Conservation (phyloP, 1,140 invertebrate genomes). For the Drosophila navojoa region DNA sequence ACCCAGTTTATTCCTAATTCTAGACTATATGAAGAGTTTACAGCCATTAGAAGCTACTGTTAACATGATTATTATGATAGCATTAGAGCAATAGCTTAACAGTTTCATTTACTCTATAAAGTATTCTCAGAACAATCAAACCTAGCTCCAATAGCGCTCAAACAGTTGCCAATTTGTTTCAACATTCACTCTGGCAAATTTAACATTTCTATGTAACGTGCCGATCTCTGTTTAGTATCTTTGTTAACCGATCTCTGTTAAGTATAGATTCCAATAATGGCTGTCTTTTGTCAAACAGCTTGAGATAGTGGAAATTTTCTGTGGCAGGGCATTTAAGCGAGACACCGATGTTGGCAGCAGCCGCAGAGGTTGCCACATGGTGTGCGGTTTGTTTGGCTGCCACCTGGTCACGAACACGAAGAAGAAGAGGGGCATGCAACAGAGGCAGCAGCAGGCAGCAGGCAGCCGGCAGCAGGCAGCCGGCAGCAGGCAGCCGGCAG, state of each 20-base stretch:
- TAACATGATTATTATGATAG: too few species aligned
- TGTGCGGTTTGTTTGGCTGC: constrained; percentile 73
- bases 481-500: neutral
- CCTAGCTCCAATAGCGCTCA: too few species aligned
- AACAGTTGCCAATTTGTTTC: too few species aligned
- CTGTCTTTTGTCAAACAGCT: neutral
- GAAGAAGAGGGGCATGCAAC: neutral
- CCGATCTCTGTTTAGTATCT: neutral
- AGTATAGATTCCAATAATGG: neutral
- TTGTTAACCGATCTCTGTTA: neutral
- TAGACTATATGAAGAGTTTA: too few species aligned
- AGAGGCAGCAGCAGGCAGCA: neutral
- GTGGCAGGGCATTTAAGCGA: constrained; percentile 10
- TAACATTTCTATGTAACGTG: neutral
- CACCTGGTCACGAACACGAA: constrained; percentile 46
- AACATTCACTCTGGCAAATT: too few species aligned
- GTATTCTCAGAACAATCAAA: too few species aligned
- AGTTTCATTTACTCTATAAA: too few species aligned
- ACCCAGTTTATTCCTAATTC: too few species aligned
- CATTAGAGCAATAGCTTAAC: too few species aligned
- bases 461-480: neutral
- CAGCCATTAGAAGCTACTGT: too few species aligned
- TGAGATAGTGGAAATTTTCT: neutral
- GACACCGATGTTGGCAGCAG: constrained; percentile 25
- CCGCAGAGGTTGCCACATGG: constrained; percentile 37